These are phyloP conservation scores for Macquaria ambigua DNA, from an alignment of 2,113 vertebrate genomes.

Conservation along the genomic window DNA sequence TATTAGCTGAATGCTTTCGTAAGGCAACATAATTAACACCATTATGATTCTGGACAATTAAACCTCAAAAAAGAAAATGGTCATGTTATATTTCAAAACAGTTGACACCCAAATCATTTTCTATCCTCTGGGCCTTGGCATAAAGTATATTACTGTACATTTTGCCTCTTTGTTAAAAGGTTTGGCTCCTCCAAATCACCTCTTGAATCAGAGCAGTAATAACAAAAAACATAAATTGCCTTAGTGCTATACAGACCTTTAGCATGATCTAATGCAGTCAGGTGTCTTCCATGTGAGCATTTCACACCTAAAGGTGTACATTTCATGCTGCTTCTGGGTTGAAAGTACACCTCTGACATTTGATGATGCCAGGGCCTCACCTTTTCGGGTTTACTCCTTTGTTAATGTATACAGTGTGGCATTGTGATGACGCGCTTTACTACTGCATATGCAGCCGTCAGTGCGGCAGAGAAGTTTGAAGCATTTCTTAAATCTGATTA, in stretches of 20 bases:
- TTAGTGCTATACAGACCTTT: background rate
- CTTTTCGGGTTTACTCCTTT: background rate
- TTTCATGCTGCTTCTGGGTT: background rate
- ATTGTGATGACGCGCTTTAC: background rate
- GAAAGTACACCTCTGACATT: constrained; percentile 2
- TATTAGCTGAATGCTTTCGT: background rate
- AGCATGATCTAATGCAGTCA: background rate
- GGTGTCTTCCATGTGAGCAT: constrained; percentile 9
- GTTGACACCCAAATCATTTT: background rate
- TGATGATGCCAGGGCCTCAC: background rate
- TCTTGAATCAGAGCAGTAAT: background rate
- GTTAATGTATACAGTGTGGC: background rate
- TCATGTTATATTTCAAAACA: background rate
- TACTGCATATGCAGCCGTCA: background rate
- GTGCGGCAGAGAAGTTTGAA: constrained; percentile 15
- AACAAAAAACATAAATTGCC: background rate
- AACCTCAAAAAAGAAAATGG: background rate
- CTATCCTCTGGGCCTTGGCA: background rate
- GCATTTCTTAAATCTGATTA: background rate
- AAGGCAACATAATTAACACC: background rate
- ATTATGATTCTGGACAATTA: background rate
- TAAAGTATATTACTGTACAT: background rate
- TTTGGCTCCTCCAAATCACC: background rate
- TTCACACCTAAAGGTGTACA: constrained; percentile 3
- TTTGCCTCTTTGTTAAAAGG: background rate